Evolutionary conservation across 2,888 invertebrate genomes (phyloP), one percentile per base, ranked within the genome.

Genomic region (Podotricha telesiphe): DNA sequence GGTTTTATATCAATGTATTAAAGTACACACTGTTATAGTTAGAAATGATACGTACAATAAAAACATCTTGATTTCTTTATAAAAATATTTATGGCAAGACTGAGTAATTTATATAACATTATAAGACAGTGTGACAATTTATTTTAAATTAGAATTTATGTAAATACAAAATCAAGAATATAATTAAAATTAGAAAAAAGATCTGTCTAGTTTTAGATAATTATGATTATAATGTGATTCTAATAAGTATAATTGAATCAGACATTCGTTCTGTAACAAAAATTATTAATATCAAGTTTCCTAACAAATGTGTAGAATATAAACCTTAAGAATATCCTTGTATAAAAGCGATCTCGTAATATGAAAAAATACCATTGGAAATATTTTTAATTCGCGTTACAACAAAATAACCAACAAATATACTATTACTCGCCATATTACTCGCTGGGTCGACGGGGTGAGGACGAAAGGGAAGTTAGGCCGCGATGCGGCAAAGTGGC

Each of bases 401-500:
- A 59, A 10, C 20, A 42, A 59, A 59, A 42, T 59, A 59, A 42
- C 58, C 42, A 22, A 59, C 58, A 45, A 59, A 59, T 59, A 59
- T 59, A n/a, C n/a, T n/a, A n/a, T n/a, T n/a, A n/a, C n/a, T n/a
- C n/a, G 42, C 22, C 58, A 22, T 40, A 45, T 59, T 59, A 59
- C n/a, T 59, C n/a, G 58, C 22, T 22, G 58, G 58, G 58, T 59
- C 58, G 58, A 59, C 58, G 58, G 22, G 58, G 58, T 22, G 58
- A 59, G 58, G 58, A 59, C 42, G 58, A 45, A n/a, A 59, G 42
- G 58, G 58, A 59, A 59, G 58, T 34, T 53, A 59, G 42, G 58
- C 58, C 58, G 58, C 58, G 58, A 42, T 59, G 58, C 58, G 58
- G 58, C 42, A 59, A 45, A 59, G 42, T 59, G 58, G 22, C 58